These are phyloP conservation scores for Tangara arthus DNA, from an alignment of 2,797 vertebrate genomes.

Conservation along the genomic window DNA sequence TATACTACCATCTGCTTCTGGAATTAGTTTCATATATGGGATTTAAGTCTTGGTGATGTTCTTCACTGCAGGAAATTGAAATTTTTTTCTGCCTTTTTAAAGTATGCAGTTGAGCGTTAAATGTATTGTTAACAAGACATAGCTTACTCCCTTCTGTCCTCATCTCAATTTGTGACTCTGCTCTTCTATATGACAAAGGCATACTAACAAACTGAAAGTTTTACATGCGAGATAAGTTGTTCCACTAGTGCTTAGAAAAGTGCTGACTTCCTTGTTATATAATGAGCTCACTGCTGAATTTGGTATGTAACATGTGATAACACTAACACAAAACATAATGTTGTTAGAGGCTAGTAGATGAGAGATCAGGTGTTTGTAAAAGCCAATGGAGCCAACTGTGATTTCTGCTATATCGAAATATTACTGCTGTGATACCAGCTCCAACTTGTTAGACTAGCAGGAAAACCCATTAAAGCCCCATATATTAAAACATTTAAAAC, in stretches of 20 bases:
- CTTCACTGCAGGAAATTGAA: conserved; percentile 39
- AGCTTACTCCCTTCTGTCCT: conserved; percentile 1
- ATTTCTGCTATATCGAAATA: not conserved
- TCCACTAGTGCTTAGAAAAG: not conserved
- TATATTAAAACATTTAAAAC: not conserved
- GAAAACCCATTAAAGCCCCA: not conserved
- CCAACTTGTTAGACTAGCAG: not conserved
- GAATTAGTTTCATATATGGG: conserved; percentile 72
- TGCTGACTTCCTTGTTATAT: not conserved
- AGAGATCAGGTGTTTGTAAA: not conserved
- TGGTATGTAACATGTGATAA: not conserved
- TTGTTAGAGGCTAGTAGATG: not conserved
- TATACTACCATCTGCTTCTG: conserved; percentile 76
- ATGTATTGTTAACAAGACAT: not conserved
- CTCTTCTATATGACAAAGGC: not conserved
- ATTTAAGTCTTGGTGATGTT: conserved; percentile 58
- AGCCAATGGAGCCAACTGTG: not conserved
- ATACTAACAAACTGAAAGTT: not conserved
- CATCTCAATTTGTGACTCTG: not conserved
- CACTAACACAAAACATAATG: conserved; percentile 26
- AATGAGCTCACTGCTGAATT: not conserved
- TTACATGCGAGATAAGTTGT: not conserved
- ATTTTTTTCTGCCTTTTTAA: not conserved
- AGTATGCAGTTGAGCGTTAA: conserved; percentile 26
- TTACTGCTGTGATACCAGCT: not conserved